A percentile compares a stretch with the other conserved stretches of the same genome.
Conservation (phyloP, 35 echinoderm and acorn worm species). For the Heliocidaris tuberculata region DNA sequence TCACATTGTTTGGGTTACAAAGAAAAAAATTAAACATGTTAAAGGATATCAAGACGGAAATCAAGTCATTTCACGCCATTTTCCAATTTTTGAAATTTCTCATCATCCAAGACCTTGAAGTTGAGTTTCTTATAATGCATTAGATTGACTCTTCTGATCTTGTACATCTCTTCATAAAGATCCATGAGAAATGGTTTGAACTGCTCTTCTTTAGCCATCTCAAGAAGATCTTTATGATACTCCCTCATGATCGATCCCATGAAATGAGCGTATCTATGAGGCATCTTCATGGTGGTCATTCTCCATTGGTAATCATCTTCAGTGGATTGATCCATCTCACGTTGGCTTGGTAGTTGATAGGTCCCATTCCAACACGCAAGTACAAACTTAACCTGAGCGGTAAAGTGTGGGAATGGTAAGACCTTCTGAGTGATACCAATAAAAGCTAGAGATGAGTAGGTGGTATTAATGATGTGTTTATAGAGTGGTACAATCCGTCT, state of each 20-base stretch:
- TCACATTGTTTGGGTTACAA: neutral
- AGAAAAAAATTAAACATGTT: too few species aligned
- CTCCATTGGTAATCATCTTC: slow-evolving; percentile 49
- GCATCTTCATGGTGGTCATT: slow-evolving; percentile 1
- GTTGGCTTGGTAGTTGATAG: slow-evolving; percentile 58
- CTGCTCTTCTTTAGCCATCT: slow-evolving; percentile 40
- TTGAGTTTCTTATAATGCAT: slow-evolving; percentile 67
- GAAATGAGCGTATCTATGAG: slow-evolving; percentile 62
- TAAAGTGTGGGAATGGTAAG: slow-evolving; percentile 77
- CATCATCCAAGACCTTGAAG: slow-evolving; percentile 57
- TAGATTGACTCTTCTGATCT: slow-evolving; percentile 23
- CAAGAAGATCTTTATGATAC: slow-evolving; percentile 64
- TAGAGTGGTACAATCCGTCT: slow-evolving; percentile 66
- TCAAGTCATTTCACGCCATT: neutral
- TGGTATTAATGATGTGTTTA: slow-evolving; percentile 77
- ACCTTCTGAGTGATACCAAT: slow-evolving; percentile 66
- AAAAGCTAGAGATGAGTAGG: slow-evolving; percentile 63
- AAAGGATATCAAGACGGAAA: too few species aligned
- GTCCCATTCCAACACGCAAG: slow-evolving; percentile 62
- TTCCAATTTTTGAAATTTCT: neutral
- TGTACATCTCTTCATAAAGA: slow-evolving; percentile 49
- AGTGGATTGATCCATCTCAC: slow-evolving; percentile 70
- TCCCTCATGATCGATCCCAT: slow-evolving; percentile 73
- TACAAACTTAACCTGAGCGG: slow-evolving; percentile 57
- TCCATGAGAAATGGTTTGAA: slow-evolving; percentile 45